Base-by-base conservation (phyloP, 2,888 invertebrate species). In the Loripinus fragilis region DNA sequence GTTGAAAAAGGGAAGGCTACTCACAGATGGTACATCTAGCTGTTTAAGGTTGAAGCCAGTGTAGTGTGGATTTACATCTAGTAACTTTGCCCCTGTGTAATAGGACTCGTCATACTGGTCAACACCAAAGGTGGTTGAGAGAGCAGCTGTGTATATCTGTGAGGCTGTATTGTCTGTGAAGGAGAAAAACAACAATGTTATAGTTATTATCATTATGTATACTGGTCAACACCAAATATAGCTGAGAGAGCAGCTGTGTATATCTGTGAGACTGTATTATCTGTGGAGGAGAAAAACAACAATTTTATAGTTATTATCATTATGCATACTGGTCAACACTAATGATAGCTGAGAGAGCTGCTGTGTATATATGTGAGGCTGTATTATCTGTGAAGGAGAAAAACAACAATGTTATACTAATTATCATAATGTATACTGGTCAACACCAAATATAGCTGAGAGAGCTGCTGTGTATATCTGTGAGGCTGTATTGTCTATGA, bases 61-160 rank as follows among this genome's bases (percentile, higher is more conserved):
- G 45, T 81, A 85, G 50, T 85, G 85, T 3, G 85, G 83, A 41
- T 55, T 55, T 17, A 45, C 60, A 28, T 33, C 33, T 25, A 67
- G 25, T 23, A 67, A 17, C 42, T 67, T 67, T n/a, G 38, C 67
- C 7, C 78, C 72, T 38, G 28, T 70, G 45, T 70, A 80, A 28
- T 66, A 67, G 15, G 64, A 38, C 20, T 55, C 50, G 42, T 71
- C 68, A 30, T 73, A 74, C 10, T 50, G 41, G 33, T 72, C 64
- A 2, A 71, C 70, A 10, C 73, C 35, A 55, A 60, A 81, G 2
- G 64, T 42, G 2, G 76, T 25, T 50, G 76, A 70, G 23, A 78
- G 12, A 23, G 45, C 72, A 2, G 35, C 50, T 8, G 60, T 23
- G 33, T 68, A 68, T 1, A 60, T 35, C 38, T 38, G 38, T 38